These are phyloP conservation scores for Yponomeuta sedellus DNA, from an alignment of 2,888 invertebrate genomes.

Conservation along the genomic window DNA sequence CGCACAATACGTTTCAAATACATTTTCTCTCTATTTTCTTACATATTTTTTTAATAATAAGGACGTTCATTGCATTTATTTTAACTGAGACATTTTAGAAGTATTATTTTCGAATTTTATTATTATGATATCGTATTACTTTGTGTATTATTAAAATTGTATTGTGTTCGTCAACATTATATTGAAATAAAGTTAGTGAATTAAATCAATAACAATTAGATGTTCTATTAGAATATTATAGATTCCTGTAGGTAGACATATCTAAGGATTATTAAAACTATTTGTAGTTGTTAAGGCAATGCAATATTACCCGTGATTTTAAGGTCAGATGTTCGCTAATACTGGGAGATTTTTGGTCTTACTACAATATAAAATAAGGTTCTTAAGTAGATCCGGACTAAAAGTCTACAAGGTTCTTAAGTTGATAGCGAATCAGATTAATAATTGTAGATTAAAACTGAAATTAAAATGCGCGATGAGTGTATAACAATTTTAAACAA, in stretches of 20 bases:
- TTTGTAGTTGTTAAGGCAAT: slow-evolving; percentile 9
- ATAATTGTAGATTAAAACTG: neutral
- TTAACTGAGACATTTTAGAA: slow-evolving; percentile 11
- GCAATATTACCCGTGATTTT: slow-evolving; percentile 3
- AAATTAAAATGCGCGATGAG: neutral
- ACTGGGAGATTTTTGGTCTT: neutral
- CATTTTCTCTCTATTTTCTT: neutral
- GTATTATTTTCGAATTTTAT: slow-evolving; percentile 12
- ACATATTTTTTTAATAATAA: neutral
- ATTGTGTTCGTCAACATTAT: slow-evolving; percentile 4
- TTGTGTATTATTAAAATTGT: neutral
- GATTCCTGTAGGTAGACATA: slow-evolving; percentile 4
- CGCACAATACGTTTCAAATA: neutral
- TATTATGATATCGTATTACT: neutral
- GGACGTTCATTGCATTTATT: slow-evolving; percentile 11
- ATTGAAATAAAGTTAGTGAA: neutral
- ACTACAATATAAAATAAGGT: neutral
- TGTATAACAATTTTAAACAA: neutral
- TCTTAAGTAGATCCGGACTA: neutral
- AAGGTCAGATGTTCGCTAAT: neutral
- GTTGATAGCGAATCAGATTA: neutral
- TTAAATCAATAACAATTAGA: neutral
- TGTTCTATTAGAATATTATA: slow-evolving; percentile 14
- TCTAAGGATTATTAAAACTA: slow-evolving; percentile 8
- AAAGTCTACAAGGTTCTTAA: neutral